Evolutionary conservation across 2,888 invertebrate genomes (phyloP), one percentile per base, ranked within the genome.

Genomic region (Dryobota labecula): DNA sequence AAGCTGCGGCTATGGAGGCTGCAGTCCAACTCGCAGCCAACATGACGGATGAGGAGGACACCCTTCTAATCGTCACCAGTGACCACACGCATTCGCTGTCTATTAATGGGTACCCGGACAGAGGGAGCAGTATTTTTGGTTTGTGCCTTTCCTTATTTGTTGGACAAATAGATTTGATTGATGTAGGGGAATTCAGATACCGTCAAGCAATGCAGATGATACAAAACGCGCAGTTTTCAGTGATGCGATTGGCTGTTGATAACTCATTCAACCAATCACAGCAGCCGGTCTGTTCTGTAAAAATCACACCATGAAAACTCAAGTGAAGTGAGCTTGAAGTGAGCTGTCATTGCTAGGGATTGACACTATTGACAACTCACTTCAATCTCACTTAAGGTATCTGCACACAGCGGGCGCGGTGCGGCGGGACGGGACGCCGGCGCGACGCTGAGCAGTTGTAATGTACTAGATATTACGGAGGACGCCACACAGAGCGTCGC

Each of bases 11-110:
- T 1, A 96, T 99, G 84, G 98, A 98, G 67, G 97, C 97, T 1
- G 98, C 99, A 0, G 97, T 99, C 0, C 94, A 96, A 61, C 94
- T 96, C 7, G 98, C 98, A 0, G 80, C 97, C 33, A 87, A 96
- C 18, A 94, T 98, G 91, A 96, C 97, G 1, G 91, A 96, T 45
- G 89, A 96, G 2, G 94, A 97, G 15, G 97, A 97, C 75, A 99
- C 99, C 0, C 95, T 99, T 24, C 94, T 99, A 1, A 97, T 99
- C 57, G 98, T 98, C 2, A 98, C 98, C 1, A 98, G 98, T 70
- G 98, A 98, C 92, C 98, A 98, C 91, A 97, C 98, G 0, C 98
- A 98, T 89, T 97, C 98, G 0, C 90, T 98, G 84, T 96, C 97
- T 6, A 97, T 98, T 63, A 98, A 97, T 83, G 98, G 98, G 0